Conservation (phyloP, 1,140 invertebrate species). For the Pseudomyrmex flavicornis region DNA sequence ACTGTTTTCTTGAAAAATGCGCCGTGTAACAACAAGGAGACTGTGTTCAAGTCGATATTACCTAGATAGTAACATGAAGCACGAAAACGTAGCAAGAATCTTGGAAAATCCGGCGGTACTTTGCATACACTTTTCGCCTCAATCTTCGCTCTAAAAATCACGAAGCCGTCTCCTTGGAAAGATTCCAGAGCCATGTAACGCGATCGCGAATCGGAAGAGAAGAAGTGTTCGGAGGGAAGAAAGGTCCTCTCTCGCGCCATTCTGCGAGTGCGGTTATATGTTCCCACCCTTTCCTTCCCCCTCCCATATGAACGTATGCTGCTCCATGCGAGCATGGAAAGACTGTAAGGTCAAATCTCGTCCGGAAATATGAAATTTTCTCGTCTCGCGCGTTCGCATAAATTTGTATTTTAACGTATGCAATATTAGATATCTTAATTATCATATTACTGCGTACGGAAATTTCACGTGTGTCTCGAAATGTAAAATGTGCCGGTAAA, state of each 20-base stretch:
- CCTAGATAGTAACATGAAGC: conserved; percentile 34
- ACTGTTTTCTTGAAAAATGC: conserved; percentile 13
- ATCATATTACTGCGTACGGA: conserved; percentile 14
- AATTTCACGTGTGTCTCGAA: conserved; percentile 12
- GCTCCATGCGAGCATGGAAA: conserved; percentile 24
- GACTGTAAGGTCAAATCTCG: conserved; percentile 41
- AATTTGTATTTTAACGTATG: conserved; percentile 25
- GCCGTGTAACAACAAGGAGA: conserved; percentile 15
- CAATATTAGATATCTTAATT: conserved; percentile 36
- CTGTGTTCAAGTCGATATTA: conserved; percentile 42
- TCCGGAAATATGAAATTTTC: conserved; percentile 44
- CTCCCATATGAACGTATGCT: conserved; percentile 56
- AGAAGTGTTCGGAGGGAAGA: conserved; percentile 60
- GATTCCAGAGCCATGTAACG: conserved; percentile 73
- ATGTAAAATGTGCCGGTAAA: conserved; percentile 11
- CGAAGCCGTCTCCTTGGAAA: conserved; percentile 67
- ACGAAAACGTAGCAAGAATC: conserved; percentile 59
- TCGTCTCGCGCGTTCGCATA: conserved; percentile 9
- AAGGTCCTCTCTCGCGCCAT: conserved; percentile 42
- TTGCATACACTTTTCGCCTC: conserved; percentile 71
- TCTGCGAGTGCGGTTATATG: conserved; percentile 55
- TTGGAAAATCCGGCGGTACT: conserved; percentile 67
- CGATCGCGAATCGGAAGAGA: conserved; percentile 68
- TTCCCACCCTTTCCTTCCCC: not conserved
- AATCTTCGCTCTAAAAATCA: conserved; percentile 73